Base-by-base conservation (phyloP, 1,140 invertebrate genomes). In the Cyphomyrmex costatus region DNA sequence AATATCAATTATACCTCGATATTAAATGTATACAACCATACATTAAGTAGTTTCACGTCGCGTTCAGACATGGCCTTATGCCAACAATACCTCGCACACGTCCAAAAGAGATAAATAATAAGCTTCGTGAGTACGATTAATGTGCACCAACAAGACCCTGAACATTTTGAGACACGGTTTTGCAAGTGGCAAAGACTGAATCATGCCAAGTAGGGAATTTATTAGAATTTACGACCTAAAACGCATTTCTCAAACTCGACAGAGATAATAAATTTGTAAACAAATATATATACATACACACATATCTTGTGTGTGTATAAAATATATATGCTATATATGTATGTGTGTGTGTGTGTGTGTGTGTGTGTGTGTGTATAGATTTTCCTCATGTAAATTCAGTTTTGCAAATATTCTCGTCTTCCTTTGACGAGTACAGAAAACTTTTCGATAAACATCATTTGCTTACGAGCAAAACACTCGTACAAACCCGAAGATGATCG, bases 91-190 rank as follows among this genome's bases (percentile, higher is more conserved):
- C 49, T 58, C 78, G 36, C 8, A 42, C 33, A 27, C 24, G 27
- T 56, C 30, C 42, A 14, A 80, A 58, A 80, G 49, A 42, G 78
- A 70, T 80, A 80, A 71, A 80, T 80, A 80, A 80, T 71, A 70
- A 80, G 30, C 33, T 80, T 71, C 21, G 33, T 80, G 65, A 66
- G 24, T 80, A 42, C 30, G 49, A 36, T 80, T 70, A 19, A 21
- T 36, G 49, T 24, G 63, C 30, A 70, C n/a, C 53, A 80, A 71
- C 30, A 21, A 42, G 49, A 71, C 63, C 70, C 49, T 36, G 46
- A 53, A 46, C 42, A 36, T 71, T 36, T 70, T 3, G 49, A 36
- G n/a, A 27, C 1, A 33, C 2, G 49, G 16, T 46, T 70, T 71
- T 56, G 65, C 30, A 19, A 14, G 1, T 2, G 19, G 30, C 16